A percentile compares a stretch with the other conserved stretches of the same genome.
These are phyloP conservation scores for Coptotermes formosanus DNA, from an alignment of 1,140 invertebrate genomes.

Conservation along the genomic window DNA sequence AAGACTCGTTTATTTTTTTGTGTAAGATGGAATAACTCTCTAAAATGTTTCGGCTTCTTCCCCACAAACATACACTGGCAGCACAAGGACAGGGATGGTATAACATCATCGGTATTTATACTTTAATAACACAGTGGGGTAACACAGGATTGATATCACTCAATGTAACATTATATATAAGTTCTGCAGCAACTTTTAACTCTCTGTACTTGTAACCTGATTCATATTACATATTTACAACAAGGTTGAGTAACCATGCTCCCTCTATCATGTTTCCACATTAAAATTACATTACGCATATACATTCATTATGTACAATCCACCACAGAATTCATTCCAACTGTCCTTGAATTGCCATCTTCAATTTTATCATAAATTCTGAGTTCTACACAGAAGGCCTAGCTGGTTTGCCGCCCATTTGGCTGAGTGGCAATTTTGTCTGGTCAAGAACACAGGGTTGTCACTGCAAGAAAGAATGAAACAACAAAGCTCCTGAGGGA, in stretches of 20 bases:
- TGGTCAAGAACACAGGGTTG: not conserved
- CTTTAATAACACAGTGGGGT: not conserved
- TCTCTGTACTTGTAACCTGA: not conserved
- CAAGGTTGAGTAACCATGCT: not conserved
- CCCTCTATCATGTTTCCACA: not conserved
- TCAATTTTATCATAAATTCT: too few species aligned
- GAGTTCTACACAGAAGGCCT: too few species aligned
- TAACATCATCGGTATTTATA: not conserved
- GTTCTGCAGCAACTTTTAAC: not conserved
- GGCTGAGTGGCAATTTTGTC: not conserved
- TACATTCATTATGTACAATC: not conserved
- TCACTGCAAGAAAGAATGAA: too few species aligned
- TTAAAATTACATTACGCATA: not conserved
- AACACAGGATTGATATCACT: too few species aligned
- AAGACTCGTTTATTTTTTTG: not conserved
- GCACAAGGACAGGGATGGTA: not conserved
- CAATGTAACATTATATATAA: not conserved
- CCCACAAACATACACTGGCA: not conserved
- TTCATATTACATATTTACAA: not conserved
- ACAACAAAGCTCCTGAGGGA: not conserved
- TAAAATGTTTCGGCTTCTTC: not conserved
- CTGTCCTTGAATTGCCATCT: not conserved
- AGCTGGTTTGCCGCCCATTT: too few species aligned
- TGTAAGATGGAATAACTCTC: not conserved
- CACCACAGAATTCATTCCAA: not conserved